Conservation (phyloP, 2,113 vertebrate genomes). For the Entelurus aequoreus region DNA sequence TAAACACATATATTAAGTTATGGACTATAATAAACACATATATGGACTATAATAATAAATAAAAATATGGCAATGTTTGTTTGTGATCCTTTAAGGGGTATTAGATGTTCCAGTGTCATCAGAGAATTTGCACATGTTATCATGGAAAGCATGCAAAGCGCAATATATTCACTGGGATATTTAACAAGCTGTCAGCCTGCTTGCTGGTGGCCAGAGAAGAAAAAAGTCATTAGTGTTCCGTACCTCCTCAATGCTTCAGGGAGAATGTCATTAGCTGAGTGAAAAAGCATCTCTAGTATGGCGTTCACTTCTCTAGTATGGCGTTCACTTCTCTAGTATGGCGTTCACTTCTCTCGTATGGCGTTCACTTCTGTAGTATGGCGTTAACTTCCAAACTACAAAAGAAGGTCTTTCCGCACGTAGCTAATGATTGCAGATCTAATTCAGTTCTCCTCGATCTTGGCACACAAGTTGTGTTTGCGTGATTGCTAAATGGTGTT, state of each 20-base stretch:
- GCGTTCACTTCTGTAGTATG: no score
- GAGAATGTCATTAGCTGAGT: constrained; percentile 47
- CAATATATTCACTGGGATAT: constrained; percentile 36
- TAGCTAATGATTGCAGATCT: no score
- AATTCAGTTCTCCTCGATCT: no score
- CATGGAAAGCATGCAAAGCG: constrained; percentile 20
- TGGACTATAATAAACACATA: no score
- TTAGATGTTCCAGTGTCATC: neutral
- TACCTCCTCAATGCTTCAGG: constrained; percentile 40
- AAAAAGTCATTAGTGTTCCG: constrained; percentile 48
- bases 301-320: constrained; percentile 19
- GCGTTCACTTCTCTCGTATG: no score
- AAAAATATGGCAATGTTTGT: neutral
- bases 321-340: no score
- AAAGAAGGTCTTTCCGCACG: no score
- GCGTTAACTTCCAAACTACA: no score
- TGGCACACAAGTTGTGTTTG: neutral
- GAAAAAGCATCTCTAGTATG: constrained; percentile 39
- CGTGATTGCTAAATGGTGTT: neutral
- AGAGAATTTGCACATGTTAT: constrained; percentile 3
- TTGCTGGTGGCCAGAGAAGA: constrained; percentile 38
- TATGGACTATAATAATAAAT: no score
- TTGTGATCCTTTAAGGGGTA: no score
- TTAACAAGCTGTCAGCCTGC: constrained; percentile 46
- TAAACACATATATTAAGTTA: no score